Base-by-base conservation (phyloP, 2,113 vertebrate genomes). In the Apodemus sylvaticus region DNA sequence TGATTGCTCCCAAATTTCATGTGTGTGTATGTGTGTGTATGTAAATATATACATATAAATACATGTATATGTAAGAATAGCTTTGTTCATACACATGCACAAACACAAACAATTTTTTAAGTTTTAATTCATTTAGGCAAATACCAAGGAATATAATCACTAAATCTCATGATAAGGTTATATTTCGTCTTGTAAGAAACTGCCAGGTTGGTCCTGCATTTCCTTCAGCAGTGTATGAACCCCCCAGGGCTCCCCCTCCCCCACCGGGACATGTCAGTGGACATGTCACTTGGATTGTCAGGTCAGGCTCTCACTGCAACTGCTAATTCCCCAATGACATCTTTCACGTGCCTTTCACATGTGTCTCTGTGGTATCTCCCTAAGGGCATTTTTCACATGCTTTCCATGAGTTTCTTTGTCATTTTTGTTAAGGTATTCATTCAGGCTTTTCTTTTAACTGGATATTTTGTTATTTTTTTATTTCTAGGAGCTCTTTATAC, bases 151-250 rank as follows among this genome's bases (percentile, higher is more conserved):
- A 42, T 24, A 34, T 3, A 26, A 58, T 12, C 48, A 12, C 85
- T 85, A 3, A 4, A 29, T 48, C 7, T 45, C 64, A 60, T 5
- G 14, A 3, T 55, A 62, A 90, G 22, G n/a, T 16, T 60, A 62
- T 45, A 66, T 55, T 94, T 89, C 51, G 5, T 68, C 78, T 79
- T 92, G 2, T 68, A 94, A 94, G 83, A 85, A 86, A 78, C 16
- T 73, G 9, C 6, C 31, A 39, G 81, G 62, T 51, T 45, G 0
- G 70, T 26, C 79, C 79, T n/a, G 45, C 22, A 60, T 34, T 74
- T 62, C 78, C 16, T 58, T 26, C 55, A 86, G 51, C 55, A 68
- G 39, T 76, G 19, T n/a, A 42, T 60, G 66, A 82, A 17, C 39
- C 14, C n/a, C 58, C 39, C 34, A 74, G 2, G 39, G 36, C 31